phyloP scores from a whole-genome alignment of 2,113 vertebrate genomes.

The Apteryx owenii region DNA sequence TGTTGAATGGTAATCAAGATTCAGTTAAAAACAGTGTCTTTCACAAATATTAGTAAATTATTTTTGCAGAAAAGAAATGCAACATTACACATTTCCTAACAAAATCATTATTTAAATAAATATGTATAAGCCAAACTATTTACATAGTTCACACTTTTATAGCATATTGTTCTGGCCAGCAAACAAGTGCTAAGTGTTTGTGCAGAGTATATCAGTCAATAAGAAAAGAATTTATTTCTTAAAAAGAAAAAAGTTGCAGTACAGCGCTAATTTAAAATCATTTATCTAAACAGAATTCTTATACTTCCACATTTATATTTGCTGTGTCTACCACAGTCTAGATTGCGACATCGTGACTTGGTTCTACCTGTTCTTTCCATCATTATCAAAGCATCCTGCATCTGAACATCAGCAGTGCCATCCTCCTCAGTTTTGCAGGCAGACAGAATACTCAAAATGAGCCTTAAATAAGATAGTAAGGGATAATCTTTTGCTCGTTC shows the following conservation, averaged over 20 bases:
- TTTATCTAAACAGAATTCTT: neutral
- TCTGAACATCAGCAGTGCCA: neutral
- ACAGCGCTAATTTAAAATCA: neutral
- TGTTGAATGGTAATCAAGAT: conserved; percentile 37
- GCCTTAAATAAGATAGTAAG: neutral
- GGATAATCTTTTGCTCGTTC: neutral
- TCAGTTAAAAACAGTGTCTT: neutral
- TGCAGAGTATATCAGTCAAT: neutral
- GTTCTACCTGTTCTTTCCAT: neutral
- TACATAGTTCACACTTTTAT: neutral
- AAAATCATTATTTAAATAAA: neutral
- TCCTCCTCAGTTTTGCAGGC: neutral
- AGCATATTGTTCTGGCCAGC: neutral
- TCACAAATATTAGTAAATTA: conserved; percentile 30
- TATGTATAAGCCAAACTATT: neutral
- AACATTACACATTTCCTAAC: neutral
- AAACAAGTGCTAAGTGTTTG: neutral
- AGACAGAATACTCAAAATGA: neutral
- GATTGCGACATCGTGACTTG: neutral
- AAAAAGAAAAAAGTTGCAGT: neutral
- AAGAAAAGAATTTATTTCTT: neutral
- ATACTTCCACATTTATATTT: neutral
- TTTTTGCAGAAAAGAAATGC: neutral
- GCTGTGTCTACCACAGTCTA: neutral
- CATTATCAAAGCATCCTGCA: neutral